A percentile compares a stretch with the other conserved stretches of the same genome.
phyloP scores from a whole-genome alignment of 2,888 invertebrate genomes.

The Apeira syringaria region DNA sequence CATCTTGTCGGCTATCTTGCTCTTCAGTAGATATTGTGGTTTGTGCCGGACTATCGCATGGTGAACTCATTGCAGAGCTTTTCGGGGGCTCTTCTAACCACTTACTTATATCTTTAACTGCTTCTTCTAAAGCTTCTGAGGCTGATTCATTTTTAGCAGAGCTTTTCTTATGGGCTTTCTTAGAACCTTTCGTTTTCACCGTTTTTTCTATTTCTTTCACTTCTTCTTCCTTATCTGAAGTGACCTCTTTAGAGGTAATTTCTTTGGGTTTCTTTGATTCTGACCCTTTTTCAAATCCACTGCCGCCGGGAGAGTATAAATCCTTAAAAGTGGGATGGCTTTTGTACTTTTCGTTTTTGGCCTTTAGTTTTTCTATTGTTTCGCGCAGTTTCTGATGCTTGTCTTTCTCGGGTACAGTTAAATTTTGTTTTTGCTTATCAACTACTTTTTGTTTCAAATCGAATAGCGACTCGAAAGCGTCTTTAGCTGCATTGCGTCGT shows the following conservation, averaged over 20 bases:
- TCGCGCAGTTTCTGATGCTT: conserved; percentile 79
- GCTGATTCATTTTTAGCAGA: conserved; percentile 82
- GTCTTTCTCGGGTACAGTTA: conserved; percentile 66
- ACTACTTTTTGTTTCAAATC: conserved; percentile 70
- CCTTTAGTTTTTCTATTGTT: conserved; percentile 86
- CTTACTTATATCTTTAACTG: conserved; percentile 93
- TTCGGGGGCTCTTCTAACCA: conserved; percentile 94
- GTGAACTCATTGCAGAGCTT: conserved; percentile 89
- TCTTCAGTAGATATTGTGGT: conserved; percentile 86
- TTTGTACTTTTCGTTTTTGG: conserved; percentile 83
- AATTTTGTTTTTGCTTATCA: conserved; percentile 65
- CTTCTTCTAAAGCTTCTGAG: conserved; percentile 84
- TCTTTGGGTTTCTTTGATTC: conserved; percentile 49
- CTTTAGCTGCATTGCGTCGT: conserved; percentile 77
- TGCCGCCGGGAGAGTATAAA: conserved; percentile 53
- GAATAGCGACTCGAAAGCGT: conserved; percentile 74
- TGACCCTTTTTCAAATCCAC: conserved; percentile 44
- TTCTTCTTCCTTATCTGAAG: conserved; percentile 34
- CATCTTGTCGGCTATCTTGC: conserved; percentile 71
- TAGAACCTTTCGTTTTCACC: conserved; percentile 44
- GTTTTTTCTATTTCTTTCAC: conserved; percentile 39
- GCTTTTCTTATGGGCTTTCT: conserved; percentile 70
- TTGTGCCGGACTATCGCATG: conserved; percentile 90
- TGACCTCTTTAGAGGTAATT: conserved; percentile 40
- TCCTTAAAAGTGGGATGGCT: conserved; percentile 60